Evolutionary conservation across 1,140 invertebrate species (phyloP), one percentile per base, ranked within the genome.

Genomic region (Holotrichia oblita): DNA sequence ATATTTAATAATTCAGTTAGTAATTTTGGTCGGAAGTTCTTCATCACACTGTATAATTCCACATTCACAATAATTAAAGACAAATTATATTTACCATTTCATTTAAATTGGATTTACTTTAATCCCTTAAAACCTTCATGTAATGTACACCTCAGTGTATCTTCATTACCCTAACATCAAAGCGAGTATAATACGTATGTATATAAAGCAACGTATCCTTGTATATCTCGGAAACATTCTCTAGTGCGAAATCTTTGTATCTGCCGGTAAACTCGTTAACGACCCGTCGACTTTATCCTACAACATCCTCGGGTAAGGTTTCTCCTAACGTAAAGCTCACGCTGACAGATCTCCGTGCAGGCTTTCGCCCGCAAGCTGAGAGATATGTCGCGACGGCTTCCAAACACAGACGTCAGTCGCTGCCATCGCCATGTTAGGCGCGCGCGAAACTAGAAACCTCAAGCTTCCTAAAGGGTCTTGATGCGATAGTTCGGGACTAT

Each of bases 241-340:
- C 48, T 14, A n/a, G 48, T 55, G 17, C 12, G 48, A 55, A 55
- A 55, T 55, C 48, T 55, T 55, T 55, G 17, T 55, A 55, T 55
- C 48, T n/a, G 48, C 48, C 48, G 14, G 48, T 55, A 55, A 55
- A 55, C 48, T 55, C 48, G 48, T 55, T 55, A 55, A 55, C 48
- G 17, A 55, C 48, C 12, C 48, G 48, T 55, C 48, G 48, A n/a
- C 14, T 14, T 55, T 55, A 55, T 14, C 17, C 48, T 17, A n/a
- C 48, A 14, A 55, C 14, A 17, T 55, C 48, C 17, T 6, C 14
- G 48, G 48, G 48, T 55, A 55, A 55, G 14, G 48, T 55, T 55
- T 55, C 48, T 14, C 6, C 6, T 55, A 55, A 55, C 12, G 48
- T 55, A 55, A 55, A 55, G 48, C 48, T 55, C 48, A 14, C 48